Percentiles rank a stretch among this genome's conserved stretches.
Evolutionary conservation across 1,140 invertebrate genomes (phyloP).

Genomic region (Achroia grisella): DNA sequence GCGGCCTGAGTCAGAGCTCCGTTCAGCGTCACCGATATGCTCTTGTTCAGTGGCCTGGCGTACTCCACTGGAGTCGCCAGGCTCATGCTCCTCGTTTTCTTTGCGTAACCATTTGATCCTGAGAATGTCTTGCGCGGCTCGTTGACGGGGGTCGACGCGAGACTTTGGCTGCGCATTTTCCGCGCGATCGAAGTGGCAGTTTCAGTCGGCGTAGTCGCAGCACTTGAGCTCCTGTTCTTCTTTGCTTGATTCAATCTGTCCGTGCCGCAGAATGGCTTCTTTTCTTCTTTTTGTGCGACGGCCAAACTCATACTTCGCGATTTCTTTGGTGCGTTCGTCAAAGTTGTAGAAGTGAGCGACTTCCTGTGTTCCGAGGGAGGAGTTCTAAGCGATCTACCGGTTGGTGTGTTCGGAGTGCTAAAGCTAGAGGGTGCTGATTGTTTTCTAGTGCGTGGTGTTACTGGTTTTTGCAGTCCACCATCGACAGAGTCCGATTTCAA

Average conservation of each 20-base stretch:
- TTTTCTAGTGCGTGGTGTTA: slow-evolving; percentile 33
- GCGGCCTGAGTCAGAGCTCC: slow-evolving; percentile 63
- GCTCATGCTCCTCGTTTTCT: slow-evolving; percentile 62
- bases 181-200: slow-evolving; percentile 8
- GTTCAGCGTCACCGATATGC: slow-evolving; percentile 25
- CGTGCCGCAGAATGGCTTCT: slow-evolving; percentile 38
- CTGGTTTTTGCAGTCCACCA: slow-evolving; percentile 8
- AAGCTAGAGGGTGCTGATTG: slow-evolving; percentile 55
- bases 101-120: slow-evolving; percentile 26
- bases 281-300: slow-evolving; percentile 28
- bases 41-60: slow-evolving; percentile 36
- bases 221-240: slow-evolving; percentile 18
- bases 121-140: slow-evolving; percentile 34
- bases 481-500: slow-evolving; percentile 28
- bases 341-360: slow-evolving; percentile 41
- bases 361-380: slow-evolving; percentile 51
- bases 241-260: slow-evolving; percentile 33
- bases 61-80: slow-evolving; percentile 35
- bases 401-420: slow-evolving; percentile 53
- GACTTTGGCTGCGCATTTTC: slow-evolving; percentile 50
- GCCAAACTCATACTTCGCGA: slow-evolving; percentile 57
- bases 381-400: slow-evolving; percentile 34
- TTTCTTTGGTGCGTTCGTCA: slow-evolving; percentile 41
- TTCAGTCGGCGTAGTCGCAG: slow-evolving; percentile 25
- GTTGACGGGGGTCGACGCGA: slow-evolving; percentile 44